phyloP scores from a whole-genome alignment of 2,113 vertebrate species.

The Eptatretus burgeri region DNA sequence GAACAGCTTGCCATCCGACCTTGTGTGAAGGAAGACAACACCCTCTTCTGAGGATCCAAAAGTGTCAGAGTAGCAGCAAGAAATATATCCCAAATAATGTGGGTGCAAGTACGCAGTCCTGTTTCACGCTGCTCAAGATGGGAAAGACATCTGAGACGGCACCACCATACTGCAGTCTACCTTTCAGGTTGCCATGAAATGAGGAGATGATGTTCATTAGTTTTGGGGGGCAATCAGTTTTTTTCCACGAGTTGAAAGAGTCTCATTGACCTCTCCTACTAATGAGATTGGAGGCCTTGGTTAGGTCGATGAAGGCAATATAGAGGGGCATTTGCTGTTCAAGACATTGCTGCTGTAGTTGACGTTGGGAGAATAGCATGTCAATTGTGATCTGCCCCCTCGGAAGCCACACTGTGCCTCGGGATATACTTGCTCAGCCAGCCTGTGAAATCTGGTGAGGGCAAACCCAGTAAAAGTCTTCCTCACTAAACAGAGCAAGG shows the following conservation, averaged over 20 bases:
- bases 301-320: background rate
- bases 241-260: background rate
- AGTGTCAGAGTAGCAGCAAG: background rate
- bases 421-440: background rate
- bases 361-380: background rate
- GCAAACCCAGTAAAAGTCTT: background rate
- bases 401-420: background rate
- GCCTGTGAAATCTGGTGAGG: background rate
- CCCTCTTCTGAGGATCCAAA: background rate
- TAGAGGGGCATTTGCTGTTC: background rate
- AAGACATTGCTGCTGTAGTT: background rate
- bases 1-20: slow-evolving; percentile 2
- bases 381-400: background rate
- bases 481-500: background rate
- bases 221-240: background rate
- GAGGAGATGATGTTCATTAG: background rate
- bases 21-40: background rate
- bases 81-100: background rate
- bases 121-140: background rate
- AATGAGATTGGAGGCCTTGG: background rate
- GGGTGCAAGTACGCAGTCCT: slow-evolving; percentile 1
- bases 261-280: background rate
- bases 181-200: background rate
- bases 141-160: background rate
- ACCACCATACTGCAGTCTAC: background rate